Percentiles rank a stretch among this genome's conserved stretches.
phyloP scores from a whole-genome alignment of 2,113 vertebrate species.

The Dromaius novaehollandiae region DNA sequence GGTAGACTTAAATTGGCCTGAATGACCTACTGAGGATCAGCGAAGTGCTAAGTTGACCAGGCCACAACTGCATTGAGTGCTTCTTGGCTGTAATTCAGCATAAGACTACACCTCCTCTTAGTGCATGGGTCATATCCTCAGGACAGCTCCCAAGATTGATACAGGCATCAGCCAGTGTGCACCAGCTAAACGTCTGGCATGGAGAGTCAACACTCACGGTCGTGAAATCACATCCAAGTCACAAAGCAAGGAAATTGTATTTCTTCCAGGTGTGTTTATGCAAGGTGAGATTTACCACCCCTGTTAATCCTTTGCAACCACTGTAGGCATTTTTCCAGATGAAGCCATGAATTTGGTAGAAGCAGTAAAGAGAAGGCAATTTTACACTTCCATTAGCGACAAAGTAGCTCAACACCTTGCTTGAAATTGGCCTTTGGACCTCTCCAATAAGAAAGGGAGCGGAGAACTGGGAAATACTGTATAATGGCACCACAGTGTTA shows the following conservation, averaged over 20 bases:
- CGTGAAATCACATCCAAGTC: background rate
- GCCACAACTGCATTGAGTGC: constrained; percentile 4
- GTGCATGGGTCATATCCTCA: background rate
- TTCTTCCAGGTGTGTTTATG: background rate
- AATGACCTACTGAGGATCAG: background rate
- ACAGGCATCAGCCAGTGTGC: background rate
- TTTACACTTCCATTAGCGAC: background rate
- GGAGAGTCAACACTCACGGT: background rate
- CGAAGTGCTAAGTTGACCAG: constrained; percentile 20
- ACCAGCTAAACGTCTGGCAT: background rate
- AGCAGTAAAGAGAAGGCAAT: background rate
- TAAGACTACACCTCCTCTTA: background rate
- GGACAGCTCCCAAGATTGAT: background rate
- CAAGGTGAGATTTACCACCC: constrained; percentile 10
- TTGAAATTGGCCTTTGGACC: background rate
- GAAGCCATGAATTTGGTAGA: background rate
- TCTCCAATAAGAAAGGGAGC: background rate
- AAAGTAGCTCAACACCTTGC: background rate
- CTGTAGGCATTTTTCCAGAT: background rate
- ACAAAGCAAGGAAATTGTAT: background rate
- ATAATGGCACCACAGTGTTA: background rate
- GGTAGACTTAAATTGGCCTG: background rate
- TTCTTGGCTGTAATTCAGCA: background rate
- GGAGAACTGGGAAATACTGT: background rate
- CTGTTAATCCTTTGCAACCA: background rate